These are phyloP conservation scores for Sclerurus mexicanus DNA, from an alignment of 2,113 vertebrate species.

Conservation along the genomic window DNA sequence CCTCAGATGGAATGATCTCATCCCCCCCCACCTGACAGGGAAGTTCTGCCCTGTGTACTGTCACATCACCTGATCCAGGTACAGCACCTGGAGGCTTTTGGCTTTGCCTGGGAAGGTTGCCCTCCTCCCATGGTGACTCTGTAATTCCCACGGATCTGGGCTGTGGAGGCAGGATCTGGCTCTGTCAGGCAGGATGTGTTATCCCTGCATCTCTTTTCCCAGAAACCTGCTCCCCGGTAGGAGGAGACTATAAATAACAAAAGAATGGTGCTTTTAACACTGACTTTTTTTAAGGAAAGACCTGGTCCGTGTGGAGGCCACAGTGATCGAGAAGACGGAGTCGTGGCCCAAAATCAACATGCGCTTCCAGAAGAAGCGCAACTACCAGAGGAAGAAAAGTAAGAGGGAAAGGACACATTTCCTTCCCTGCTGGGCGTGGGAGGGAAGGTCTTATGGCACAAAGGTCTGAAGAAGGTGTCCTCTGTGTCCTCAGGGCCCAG, in stretches of 20 bases:
- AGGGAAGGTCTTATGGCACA: not conserved
- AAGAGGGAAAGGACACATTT: not conserved
- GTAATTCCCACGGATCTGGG: not conserved
- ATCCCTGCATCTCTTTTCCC: not conserved
- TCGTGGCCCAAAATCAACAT: slow-evolving; percentile 82
- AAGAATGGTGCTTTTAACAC: not conserved
- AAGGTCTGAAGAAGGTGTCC: not conserved
- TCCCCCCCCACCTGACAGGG: not conserved
- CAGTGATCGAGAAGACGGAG: slow-evolving; percentile 86
- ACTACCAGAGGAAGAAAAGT: slow-evolving; percentile 80
- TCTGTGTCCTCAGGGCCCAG: accelerated
- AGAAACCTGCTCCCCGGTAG: not conserved
- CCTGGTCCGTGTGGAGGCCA: slow-evolving; percentile 85
- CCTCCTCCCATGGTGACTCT: accelerated
- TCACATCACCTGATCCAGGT: not conserved
- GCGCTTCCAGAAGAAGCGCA: slow-evolving; percentile 77
- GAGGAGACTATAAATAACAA: not conserved
- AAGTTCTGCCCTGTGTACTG: not conserved
- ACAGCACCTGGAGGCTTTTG: not conserved
- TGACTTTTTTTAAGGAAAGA: slow-evolving; percentile 68
- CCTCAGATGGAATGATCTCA: not conserved
- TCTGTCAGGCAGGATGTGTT: not conserved
- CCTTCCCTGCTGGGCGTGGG: not conserved
- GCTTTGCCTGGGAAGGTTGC: not conserved
- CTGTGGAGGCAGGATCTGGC: not conserved